Evolutionary conservation across 2,888 invertebrate species (phyloP).

Genomic region (Stenodera caucasica): DNA sequence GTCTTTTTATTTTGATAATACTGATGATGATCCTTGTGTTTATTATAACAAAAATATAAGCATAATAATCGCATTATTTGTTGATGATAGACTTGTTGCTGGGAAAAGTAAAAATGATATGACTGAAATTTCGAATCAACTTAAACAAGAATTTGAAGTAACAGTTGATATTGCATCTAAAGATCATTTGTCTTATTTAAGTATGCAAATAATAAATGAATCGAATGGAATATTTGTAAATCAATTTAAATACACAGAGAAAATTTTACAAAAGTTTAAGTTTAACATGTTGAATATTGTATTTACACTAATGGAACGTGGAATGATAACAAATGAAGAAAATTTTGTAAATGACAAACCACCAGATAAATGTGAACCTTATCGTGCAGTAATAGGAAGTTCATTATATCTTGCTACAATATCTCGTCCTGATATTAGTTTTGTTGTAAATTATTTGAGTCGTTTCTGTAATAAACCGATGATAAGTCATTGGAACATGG

Average conservation of each 20-base stretch:
- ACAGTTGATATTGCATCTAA: slow-evolving; percentile 8
- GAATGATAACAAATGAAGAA: slow-evolving; percentile 33
- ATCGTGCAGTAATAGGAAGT: slow-evolving; percentile 24
- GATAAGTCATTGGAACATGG: slow-evolving; percentile 28
- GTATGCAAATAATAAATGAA: too few relatives aligned
- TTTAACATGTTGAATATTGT: slow-evolving; percentile 13
- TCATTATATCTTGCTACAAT: slow-evolving; percentile 29
- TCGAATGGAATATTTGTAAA: slow-evolving; percentile 38
- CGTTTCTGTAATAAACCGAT: slow-evolving; percentile 16
- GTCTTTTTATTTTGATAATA: slow-evolving; percentile 29
- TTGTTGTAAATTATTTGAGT: slow-evolving; percentile 36
- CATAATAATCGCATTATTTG: slow-evolving; percentile 31
- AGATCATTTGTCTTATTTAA: too few relatives aligned
- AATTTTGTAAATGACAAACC: slow-evolving; percentile 11
- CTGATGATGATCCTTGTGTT: slow-evolving; percentile 40
- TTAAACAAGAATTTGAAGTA: slow-evolving; percentile 21
- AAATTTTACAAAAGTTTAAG: slow-evolving; percentile 31
- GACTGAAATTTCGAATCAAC: too few relatives aligned
- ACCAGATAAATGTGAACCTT: slow-evolving; percentile 24
- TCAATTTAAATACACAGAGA: slow-evolving; percentile 35
- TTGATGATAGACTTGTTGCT: slow-evolving; percentile 38
- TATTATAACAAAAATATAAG: slow-evolving; percentile 33
- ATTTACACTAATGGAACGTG: slow-evolving; percentile 36
- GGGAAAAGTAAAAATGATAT: slow-evolving; percentile 27
- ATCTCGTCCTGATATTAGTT: slow-evolving; percentile 40